Base-by-base conservation (phyloP, 2,888 invertebrate genomes). In the Epistrophe eligans region DNA sequence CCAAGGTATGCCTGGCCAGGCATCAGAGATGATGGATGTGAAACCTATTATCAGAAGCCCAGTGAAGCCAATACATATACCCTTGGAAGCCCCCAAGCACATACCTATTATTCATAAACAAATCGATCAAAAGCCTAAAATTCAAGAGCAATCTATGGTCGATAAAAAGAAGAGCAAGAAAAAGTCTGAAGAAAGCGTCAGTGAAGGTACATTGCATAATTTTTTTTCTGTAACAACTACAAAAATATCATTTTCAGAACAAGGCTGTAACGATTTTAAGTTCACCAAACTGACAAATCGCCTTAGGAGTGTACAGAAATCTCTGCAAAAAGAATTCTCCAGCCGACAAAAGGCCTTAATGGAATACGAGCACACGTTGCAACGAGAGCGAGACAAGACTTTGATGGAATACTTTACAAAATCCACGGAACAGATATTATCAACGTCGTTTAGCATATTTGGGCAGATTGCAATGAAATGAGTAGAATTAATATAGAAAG, bases 321-420 rank as follows among this genome's bases (percentile, higher is more conserved):
- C 89, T 24, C 70, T 91, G 0, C 90, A 89, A 79, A 81, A 81
- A 0, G 90, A 91, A 24, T 91, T 90, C 70, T 62, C 71, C 10
- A 89, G 82, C 58, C 64, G 90, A 64, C 91, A 91, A 77, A 89
- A 90, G 40, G 89, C 89, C 0, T 76, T 91, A 6, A 76, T 91
- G 62, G 89, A 89, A 40, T 91, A 89, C 50, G 91, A 91, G 28
- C 91, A 91, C 70, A 52, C 66, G 1, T 28, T 88, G 17, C 88
- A 88, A 28, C 62, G 79, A 57, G 88, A 88, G 19, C 66, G 88
- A n/a, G 88, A 88, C 57, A 84, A 77, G 9, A 73, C 52, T 43
- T 52, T 88, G 11, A 88, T 88, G 88, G 84, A 88, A 57, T 80
- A 73, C 19, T 84, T 88, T 43, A 67, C 67, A 35, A 88, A 84